Base-by-base conservation (phyloP, 2,797 vertebrate species). In the Odontamblyopus lacepedii region DNA sequence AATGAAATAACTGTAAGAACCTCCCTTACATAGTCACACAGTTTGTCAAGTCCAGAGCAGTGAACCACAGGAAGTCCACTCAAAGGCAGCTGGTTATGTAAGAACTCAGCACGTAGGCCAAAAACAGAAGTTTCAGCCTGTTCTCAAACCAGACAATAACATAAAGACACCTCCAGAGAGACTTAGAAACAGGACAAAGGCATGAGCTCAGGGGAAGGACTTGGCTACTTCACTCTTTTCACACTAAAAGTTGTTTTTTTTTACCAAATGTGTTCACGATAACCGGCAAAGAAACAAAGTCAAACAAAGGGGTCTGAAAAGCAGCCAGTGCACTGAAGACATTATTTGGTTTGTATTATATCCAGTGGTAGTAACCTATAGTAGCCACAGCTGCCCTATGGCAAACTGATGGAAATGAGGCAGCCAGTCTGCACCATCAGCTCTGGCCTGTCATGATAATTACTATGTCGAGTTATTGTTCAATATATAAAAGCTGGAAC, bases 1-100 rank as follows among this genome's bases (percentile, higher is more conserved):
- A 67, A 76, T 88, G 79, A 89, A 76, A 79, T 86, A 82, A 89
- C 70, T 62, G 74, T 66, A 38, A 84, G 82, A 85, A 65, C 69
- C 78, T 82, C 79, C 83, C 85, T 79, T 77, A 67, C 80, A 80
- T 71, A 76, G 74, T 67, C 76, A 74, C 29, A 62, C 62, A 16
- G 32, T 18, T 56, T 64, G 68, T 50, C 68, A 38, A 68, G 29
- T 75, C 70, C 72, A 72, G 63, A 78, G 48, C 13, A 74, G 57
- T 61, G 66, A 44, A 62, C 73, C 77, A 75, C 77, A 83, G 76
- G 69, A 82, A 79, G 77, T 64, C 30, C 64, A 29, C 62, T 26
- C 70, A 63, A 63, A 81, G 74, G 55, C 18, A 19, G 57, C 72
- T 16, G 26, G 76, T 88, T 89, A 80, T 8, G n/a, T 83, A 88